Evolutionary conservation across 2,797 vertebrate species (phyloP), one percentile per base, ranked within the genome.

Genomic region (Acestrorhynchus altus): DNA sequence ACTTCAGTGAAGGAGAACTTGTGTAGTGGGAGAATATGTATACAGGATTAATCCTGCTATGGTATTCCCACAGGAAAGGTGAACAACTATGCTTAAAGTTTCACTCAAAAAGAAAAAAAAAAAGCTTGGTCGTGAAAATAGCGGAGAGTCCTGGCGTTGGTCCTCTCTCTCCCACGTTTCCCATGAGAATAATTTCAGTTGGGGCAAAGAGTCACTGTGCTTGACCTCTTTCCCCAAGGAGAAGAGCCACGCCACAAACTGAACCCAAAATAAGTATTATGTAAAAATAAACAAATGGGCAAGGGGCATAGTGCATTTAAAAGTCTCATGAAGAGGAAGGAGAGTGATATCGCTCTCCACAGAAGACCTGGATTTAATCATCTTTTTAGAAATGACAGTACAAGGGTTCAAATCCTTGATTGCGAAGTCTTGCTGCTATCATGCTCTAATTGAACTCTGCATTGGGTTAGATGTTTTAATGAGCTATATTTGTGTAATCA

Each of bases 181-280:
- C 89, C 90, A 92, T 91, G 91, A 90, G 81, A 91, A 92, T 83
- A 75, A 86, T 85, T 81, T 87, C 79, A 54, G 64, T 77, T 40
- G 64, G 88, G 86, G 85, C 87, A 90, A 84, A 90, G 74, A 88
- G 89, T 85, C 88, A 80, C 70, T 83, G 15, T 4, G 83, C 79
- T 76, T 70, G 81, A 83, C 78, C 73, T 79, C 78, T 59, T 59
- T 77, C 77, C 81, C 79, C 54, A 64, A 77, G 60, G 78, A 78
- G 72, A 74, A 66, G 76, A 75, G 77, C 74, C 71, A 74, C 78
- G 68, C 75, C 72, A 78, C 82, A 77, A 83, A 84, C 82, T 76
- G 44, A 80, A 67, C 82, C 80, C 74, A 81, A 86, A 86, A 86
- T 86, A 83, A 86, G 78, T 79, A 82, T 76, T 63, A 83, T 80